Evolutionary conservation across 1,140 invertebrate genomes (phyloP).

Genomic region (Pseudomyrmex cubaensis): DNA sequence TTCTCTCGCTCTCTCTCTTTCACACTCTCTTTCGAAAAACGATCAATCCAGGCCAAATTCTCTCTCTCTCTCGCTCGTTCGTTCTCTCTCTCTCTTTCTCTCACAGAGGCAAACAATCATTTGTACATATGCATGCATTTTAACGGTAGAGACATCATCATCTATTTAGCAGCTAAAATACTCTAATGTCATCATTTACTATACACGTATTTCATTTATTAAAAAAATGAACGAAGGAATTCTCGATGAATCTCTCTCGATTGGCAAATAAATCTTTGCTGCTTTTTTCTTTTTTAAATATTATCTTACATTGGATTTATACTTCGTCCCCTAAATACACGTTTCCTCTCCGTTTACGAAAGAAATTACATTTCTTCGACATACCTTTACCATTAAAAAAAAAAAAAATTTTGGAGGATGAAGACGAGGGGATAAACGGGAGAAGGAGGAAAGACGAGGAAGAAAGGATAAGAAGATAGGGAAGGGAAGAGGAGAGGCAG

Average conservation of each 20-base stretch:
- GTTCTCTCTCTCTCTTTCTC: neutral
- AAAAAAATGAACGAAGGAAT: constrained; percentile 57
- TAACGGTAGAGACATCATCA: constrained; percentile 59
- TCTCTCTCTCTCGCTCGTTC: neutral
- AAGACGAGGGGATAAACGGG: neutral
- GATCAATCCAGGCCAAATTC: constrained; percentile 56
- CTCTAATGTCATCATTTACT: constrained; percentile 52
- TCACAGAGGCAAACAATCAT: constrained; percentile 64
- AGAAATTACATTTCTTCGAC: constrained; percentile 57
- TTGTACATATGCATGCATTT: constrained; percentile 60
- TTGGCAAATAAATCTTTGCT: constrained; percentile 58
- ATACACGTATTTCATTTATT: constrained; percentile 49
- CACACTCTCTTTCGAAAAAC: constrained; percentile 51
- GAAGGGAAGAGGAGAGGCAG: constrained; percentile 57
- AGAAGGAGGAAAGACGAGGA: neutral
- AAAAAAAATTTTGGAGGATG: constrained; percentile 26
- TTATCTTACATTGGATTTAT: constrained; percentile 56
- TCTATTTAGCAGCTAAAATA: constrained; percentile 50
- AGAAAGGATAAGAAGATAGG: constrained; percentile 27
- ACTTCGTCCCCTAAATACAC: constrained; percentile 40
- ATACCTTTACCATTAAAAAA: constrained; percentile 40
- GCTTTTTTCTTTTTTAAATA: constrained; percentile 31
- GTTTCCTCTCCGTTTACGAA: constrained; percentile 62
- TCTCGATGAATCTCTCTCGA: constrained; percentile 56
- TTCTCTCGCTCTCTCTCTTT: neutral